Conservation (phyloP, 2,888 invertebrate species). For the Lithophane socia region DNA sequence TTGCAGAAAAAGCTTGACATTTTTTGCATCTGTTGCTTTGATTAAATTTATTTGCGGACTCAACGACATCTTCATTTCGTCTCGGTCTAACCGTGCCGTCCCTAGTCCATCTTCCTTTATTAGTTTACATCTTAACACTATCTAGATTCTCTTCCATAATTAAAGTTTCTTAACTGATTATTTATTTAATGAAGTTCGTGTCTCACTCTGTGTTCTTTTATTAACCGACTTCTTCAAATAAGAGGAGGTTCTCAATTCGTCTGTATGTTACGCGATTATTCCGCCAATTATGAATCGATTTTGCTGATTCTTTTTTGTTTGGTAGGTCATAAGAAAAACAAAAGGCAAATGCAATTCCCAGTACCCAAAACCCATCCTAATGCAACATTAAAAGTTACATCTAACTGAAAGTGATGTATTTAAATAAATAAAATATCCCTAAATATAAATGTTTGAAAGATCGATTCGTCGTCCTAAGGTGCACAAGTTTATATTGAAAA, state of each 20-base stretch:
- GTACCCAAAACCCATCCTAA: no score
- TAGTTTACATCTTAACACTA: slow-evolving; percentile 15
- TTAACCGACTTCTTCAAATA: no score
- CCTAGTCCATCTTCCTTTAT: slow-evolving; percentile 30
- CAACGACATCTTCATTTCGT: slow-evolving; percentile 47
- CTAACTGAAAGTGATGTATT: background rate
- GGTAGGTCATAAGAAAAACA: background rate
- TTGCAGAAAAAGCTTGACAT: slow-evolving; percentile 24
- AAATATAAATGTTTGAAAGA: slow-evolving; percentile 6
- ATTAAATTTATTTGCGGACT: slow-evolving; percentile 56
- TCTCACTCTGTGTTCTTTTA: background rate
- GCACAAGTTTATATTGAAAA: slow-evolving; percentile 41
- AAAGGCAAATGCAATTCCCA: no score
- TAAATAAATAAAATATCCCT: slow-evolving; percentile 1
- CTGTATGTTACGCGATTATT: no score
- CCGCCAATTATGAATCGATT: no score
- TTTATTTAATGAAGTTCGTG: slow-evolving; percentile 8
- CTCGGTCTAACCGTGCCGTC: slow-evolving; percentile 25
- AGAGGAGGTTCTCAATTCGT: no score
- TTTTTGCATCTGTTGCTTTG: slow-evolving; percentile 55
- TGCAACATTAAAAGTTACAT: background rate
- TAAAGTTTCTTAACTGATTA: slow-evolving; percentile 7
- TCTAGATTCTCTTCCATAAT: slow-evolving; percentile 4
- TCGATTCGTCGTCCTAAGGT: slow-evolving; percentile 10
- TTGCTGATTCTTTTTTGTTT: no score